phyloP scores from a whole-genome alignment of 1,140 invertebrate genomes.

The Drosophila orena region DNA sequence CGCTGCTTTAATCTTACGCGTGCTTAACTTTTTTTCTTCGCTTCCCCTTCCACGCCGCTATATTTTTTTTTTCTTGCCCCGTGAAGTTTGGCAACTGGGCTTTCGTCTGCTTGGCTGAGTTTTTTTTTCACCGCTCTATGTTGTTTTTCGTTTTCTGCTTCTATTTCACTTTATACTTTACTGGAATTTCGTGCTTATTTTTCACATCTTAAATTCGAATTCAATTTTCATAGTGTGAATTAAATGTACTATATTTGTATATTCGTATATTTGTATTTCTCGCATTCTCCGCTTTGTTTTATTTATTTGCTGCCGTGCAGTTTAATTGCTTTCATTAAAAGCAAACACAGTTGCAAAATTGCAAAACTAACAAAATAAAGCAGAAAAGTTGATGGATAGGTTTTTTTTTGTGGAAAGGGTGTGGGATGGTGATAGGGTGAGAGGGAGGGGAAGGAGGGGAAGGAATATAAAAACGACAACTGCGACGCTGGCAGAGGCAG shows the following conservation, averaged over 20 bases:
- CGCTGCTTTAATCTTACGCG: conserved; percentile 80
- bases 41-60: background rate
- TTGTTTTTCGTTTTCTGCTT: conserved; percentile 25
- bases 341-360: conserved; percentile 48
- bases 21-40: conserved; percentile 64
- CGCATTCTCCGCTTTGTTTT: conserved; percentile 25
- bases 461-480: conserved; percentile 5
- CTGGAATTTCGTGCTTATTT: conserved; percentile 78
- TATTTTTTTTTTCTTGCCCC: conserved; percentile 16
- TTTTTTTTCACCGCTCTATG: conserved; percentile 16
- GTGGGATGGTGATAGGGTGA: too few species aligned
- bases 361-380: conserved; percentile 11
- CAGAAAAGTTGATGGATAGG: background rate
- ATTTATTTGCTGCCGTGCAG: conserved; percentile 72
- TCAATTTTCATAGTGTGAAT: conserved; percentile 74
- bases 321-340: conserved; percentile 77
- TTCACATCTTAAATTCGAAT: conserved; percentile 73
- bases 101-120: conserved; percentile 63
- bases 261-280: conserved; percentile 22
- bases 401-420: too few species aligned
- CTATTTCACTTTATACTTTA: conserved; percentile 37
- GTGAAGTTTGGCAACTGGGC: conserved; percentile 68
- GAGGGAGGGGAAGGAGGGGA: background rate
- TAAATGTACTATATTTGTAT: conserved; percentile 56
- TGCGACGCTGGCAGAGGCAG: background rate